phyloP scores from a whole-genome alignment of 2,797 vertebrate species.

The Malacoraja senta region DNA sequence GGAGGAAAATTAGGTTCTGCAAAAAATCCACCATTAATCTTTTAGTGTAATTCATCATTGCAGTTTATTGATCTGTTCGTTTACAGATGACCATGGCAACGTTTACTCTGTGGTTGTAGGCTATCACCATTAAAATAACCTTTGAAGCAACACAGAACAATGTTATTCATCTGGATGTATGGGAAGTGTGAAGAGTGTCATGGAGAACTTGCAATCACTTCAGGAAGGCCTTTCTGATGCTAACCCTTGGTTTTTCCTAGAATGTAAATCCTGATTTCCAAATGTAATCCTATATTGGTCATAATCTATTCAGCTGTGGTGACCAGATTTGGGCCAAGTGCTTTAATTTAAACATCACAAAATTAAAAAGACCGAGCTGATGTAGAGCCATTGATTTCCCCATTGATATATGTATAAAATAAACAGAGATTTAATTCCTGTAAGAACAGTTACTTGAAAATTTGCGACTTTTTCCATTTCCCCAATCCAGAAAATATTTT shows the following conservation, averaged over 20 bases:
- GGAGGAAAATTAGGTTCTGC: background rate
- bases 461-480: background rate
- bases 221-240: background rate
- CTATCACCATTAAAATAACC: background rate
- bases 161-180: constrained; percentile 20
- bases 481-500: background rate
- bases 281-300: background rate
- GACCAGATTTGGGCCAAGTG: background rate
- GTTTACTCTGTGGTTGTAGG: background rate
- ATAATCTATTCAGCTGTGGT: background rate
- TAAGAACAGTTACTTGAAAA: background rate
- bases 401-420: too few species aligned
- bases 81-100: background rate
- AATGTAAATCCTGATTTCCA: background rate
- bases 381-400: background rate
- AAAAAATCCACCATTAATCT: constrained; percentile 6
- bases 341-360: background rate
- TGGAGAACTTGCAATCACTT: background rate
- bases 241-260: background rate
- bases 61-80: background rate
- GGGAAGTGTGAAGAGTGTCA: constrained; percentile 2
- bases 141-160: background rate
- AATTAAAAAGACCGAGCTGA: background rate
- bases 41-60: constrained; percentile 10
- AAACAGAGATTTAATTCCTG: background rate